phyloP scores from a whole-genome alignment of 1,140 invertebrate genomes.

The Tenebrio molitor region DNA sequence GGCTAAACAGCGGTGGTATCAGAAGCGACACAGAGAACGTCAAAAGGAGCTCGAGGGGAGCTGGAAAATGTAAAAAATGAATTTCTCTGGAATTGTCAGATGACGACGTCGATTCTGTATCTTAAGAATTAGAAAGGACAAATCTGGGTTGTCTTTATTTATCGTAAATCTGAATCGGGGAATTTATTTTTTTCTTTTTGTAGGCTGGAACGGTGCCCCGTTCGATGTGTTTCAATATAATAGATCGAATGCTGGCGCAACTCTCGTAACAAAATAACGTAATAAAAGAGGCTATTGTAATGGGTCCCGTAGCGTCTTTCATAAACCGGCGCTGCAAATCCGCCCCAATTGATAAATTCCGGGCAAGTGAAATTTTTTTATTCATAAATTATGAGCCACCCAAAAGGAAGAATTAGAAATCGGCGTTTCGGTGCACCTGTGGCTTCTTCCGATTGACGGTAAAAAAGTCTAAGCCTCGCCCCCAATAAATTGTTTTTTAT shows the following conservation, averaged over 20 bases:
- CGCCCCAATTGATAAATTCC: too few relatives aligned
- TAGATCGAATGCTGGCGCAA: constrained; percentile 23
- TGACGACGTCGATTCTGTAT: constrained; percentile 11
- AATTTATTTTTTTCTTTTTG: constrained; percentile 13
- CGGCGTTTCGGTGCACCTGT: constrained; percentile 2
- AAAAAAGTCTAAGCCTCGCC: background rate
- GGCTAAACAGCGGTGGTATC: constrained; percentile 1
- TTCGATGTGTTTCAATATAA: constrained; percentile 26
- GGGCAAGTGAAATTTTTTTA: too few relatives aligned
- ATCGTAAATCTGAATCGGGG: constrained; percentile 19
- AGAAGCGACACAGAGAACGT: constrained; percentile 1
- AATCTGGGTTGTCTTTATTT: constrained; percentile 12
- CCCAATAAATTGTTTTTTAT: constrained; percentile 36
- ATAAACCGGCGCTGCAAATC: too few relatives aligned
- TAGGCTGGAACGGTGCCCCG: background rate
- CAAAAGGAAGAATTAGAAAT: background rate
- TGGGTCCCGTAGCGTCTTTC: background rate
- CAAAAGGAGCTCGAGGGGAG: constrained; percentile 10
- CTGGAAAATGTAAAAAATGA: constrained; percentile 20
- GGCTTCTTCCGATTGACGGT: constrained; percentile 4
- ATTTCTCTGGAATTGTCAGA: constrained; percentile 18
- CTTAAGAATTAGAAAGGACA: constrained; percentile 23
- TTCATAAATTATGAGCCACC: too few relatives aligned
- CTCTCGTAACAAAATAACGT: constrained; percentile 17
- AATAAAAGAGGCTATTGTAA: constrained; percentile 8